Evolutionary conservation across 37 sponge, comb jelly and placozoan species (phyloP), one percentile per base, ranked within the genome.

Genomic region (Agelas oroides): DNA sequence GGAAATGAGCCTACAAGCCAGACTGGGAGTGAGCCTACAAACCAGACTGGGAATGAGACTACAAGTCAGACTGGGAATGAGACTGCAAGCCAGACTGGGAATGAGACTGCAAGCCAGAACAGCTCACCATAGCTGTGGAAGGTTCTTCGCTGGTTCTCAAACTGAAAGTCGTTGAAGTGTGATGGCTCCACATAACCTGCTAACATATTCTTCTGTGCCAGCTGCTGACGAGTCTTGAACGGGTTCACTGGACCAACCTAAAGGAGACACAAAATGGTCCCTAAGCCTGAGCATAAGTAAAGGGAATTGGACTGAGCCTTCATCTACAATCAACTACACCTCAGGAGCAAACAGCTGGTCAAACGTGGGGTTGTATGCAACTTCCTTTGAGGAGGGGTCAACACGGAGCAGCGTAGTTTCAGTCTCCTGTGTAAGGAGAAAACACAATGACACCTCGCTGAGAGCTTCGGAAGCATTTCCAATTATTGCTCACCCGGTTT

Each of bases 71-170:
- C n/a, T n/a, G n/a, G n/a, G n/a, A n/a, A n/a, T n/a, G n/a, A n/a
- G n/a, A n/a, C n/a, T n/a, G n/a, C n/a, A n/a, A n/a, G n/a, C n/a
- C 46, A 46, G 3, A 3, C 8, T 46, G 46, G 3, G 8, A n/a
- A 14, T 3, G 25, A 61, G 12, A n/a, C 2, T 46, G 8, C 46
- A n/a, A 11, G 11, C 63, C 63, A 61, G 27, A 5, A 61, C 70
- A 21, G 35, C 46, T 24, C 59, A 90, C 86, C 86, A 69, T 65
- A 85, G 13, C 61, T 80, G 60, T 92, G 92, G 57, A 92, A 98
- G 11, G 99, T 98, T 78, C 95, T 87, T 37, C 99, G 71, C 68
- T 98, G 99, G 40, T 92, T 89, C 69, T 98, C 99, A 92, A 98
- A 98, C 77, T 94, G 89, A 66, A 98, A 98, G 54, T 81, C 74